Evolutionary conservation across 2,888 invertebrate species (phyloP).

Genomic region (Pseudanteris insignis): DNA sequence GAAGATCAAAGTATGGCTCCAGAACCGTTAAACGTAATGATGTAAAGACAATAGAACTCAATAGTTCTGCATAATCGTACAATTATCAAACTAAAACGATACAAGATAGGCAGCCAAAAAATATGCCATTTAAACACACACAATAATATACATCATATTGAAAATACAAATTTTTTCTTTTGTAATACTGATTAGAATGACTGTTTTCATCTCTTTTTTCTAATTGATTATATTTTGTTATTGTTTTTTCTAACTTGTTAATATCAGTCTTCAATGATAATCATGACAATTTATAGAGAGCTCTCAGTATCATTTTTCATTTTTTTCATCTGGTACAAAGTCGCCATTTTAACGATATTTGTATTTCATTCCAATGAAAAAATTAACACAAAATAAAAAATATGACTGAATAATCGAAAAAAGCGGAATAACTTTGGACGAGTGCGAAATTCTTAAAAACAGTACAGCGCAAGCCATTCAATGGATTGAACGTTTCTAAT

Average conservation of each 20-base stretch:
- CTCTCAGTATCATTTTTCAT: too few relatives aligned
- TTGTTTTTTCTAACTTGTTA: too few relatives aligned
- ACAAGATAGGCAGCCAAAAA: slow-evolving; percentile 50
- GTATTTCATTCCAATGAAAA: too few relatives aligned
- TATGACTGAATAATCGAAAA: slow-evolving; percentile 49
- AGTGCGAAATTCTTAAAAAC: slow-evolving; percentile 52
- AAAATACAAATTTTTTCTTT: slow-evolving; percentile 56
- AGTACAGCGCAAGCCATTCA: slow-evolving; percentile 48
- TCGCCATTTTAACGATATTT: too few relatives aligned
- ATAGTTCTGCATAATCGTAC: slow-evolving; percentile 28
- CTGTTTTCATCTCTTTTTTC: too few relatives aligned
- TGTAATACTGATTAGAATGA: slow-evolving; percentile 61
- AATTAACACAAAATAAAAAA: too few relatives aligned
- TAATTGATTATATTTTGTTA: too few relatives aligned
- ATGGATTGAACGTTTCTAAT: slow-evolving; percentile 47
- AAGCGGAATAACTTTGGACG: slow-evolving; percentile 54
- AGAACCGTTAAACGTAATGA: slow-evolving; percentile 52
- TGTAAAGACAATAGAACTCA: slow-evolving; percentile 43
- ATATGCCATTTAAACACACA: slow-evolving; percentile 51
- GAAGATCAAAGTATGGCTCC: slow-evolving; percentile 59
- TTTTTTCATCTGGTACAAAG: too few relatives aligned
- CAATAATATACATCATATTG: slow-evolving; percentile 50
- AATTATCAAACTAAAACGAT: slow-evolving; percentile 34
- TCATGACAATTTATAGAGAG: slow-evolving; percentile 22
- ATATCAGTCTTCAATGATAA: slow-evolving; percentile 57